These are phyloP conservation scores for Cavia aperea DNA, from an alignment of 2,113 vertebrate genomes.

Conservation along the genomic window DNA sequence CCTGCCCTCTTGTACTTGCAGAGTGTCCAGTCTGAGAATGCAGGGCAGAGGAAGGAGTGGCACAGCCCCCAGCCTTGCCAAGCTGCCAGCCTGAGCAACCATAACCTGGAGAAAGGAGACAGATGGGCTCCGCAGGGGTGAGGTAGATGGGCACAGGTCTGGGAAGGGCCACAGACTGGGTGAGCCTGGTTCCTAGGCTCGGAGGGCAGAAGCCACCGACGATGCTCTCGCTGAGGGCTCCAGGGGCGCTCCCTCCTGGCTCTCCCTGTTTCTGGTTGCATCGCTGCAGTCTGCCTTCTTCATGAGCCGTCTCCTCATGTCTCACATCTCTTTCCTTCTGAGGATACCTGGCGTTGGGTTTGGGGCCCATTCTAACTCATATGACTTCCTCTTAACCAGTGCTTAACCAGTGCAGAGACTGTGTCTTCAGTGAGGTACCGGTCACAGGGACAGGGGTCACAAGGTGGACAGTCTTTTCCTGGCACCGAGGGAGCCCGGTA, in stretches of 20 bases:
- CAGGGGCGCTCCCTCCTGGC: not conserved
- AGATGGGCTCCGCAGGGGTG: no score
- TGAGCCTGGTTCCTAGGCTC: not conserved
- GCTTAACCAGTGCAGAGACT: not conserved
- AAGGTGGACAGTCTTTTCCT: accelerated
- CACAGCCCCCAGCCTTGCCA: no score
- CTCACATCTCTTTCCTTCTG: no score
- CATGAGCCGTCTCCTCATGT: not conserved
- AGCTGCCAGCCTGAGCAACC: not conserved
- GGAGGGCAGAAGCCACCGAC: not conserved
- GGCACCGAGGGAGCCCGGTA: not conserved
- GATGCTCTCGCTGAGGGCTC: not conserved
- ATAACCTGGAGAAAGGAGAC: not conserved
- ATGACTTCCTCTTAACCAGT: not conserved
- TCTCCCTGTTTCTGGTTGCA: accelerated
- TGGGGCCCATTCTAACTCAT: not conserved
- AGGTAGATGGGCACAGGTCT: not conserved
- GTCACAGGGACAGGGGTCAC: no score
- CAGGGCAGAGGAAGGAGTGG: no score
- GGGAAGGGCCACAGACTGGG: not conserved
- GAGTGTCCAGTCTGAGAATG: not conserved
- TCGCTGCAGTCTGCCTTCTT: not conserved
- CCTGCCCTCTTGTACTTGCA: not conserved
- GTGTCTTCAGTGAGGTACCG: not conserved
- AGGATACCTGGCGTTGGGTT: not conserved